Evolutionary conservation across 2,888 invertebrate genomes (phyloP).

Genomic region (Ptycholaimellus sp.): DNA sequence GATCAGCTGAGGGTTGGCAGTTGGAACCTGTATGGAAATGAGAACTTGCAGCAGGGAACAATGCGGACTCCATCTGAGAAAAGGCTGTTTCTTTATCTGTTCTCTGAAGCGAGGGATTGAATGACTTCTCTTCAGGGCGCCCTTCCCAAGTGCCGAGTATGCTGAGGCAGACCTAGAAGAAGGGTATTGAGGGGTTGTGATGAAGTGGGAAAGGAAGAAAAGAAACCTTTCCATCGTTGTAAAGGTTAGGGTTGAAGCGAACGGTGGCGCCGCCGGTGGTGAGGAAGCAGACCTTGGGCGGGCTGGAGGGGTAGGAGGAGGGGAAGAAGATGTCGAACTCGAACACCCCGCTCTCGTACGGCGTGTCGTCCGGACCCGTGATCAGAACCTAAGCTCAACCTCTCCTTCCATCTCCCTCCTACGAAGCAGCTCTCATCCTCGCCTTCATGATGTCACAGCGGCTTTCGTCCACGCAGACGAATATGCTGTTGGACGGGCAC

Average conservation of each 20-base stretch:
- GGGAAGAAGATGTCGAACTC: slow-evolving; percentile 26
- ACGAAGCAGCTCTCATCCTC: neutral
- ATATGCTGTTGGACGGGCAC: slow-evolving; percentile 19
- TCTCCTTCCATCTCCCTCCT: neutral
- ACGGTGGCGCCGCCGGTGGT: slow-evolving; percentile 38
- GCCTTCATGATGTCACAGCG: slow-evolving; percentile 20
- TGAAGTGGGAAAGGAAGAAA: slow-evolving; percentile 1
- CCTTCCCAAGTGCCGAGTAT: slow-evolving; percentile 26
- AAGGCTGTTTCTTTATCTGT: no score
- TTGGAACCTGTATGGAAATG: slow-evolving; percentile 20
- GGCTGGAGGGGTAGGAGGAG: slow-evolving; percentile 34
- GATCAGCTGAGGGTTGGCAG: neutral
- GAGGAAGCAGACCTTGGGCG: slow-evolving; percentile 37
- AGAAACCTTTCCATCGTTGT: slow-evolving; percentile 35
- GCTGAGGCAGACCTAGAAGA: slow-evolving; percentile 14
- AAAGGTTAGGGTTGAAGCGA: slow-evolving; percentile 41
- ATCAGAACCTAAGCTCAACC: slow-evolving; percentile 13
- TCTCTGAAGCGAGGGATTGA: no score
- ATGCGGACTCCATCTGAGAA: slow-evolving; percentile 24
- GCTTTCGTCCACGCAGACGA: slow-evolving; percentile 22
- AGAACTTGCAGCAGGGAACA: slow-evolving; percentile 24
- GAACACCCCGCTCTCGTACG: slow-evolving; percentile 37
- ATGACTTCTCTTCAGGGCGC: slow-evolving; percentile 24
- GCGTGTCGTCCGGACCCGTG: slow-evolving; percentile 35
- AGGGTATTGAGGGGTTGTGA: neutral